phyloP scores from a whole-genome alignment of 2,888 invertebrate genomes.

The Scaptodrosophila latifasciaeformis region DNA sequence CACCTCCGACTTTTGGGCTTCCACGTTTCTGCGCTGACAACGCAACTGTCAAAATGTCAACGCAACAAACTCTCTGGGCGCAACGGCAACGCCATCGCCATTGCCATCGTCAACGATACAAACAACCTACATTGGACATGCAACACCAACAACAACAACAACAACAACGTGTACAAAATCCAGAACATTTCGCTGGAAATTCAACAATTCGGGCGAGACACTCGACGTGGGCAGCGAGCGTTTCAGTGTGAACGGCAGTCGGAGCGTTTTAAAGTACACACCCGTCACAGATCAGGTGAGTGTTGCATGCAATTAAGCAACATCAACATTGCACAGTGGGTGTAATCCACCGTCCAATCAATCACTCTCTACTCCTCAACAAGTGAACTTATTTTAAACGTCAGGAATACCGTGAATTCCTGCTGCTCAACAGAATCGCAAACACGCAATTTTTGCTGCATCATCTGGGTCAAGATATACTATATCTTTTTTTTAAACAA shows the following conservation, averaged over 20 bases:
- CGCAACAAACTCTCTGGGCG: slow-evolving; percentile 42
- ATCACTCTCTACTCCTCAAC: no score
- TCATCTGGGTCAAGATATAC: no score
- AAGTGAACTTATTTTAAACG: no score
- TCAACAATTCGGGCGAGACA: slow-evolving; percentile 94
- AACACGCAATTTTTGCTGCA: no score
- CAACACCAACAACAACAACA: slow-evolving; percentile 13
- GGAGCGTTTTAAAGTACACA: slow-evolving; percentile 81
- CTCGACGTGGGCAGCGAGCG: slow-evolving; percentile 87
- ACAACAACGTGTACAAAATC: background rate
- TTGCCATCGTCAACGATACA: slow-evolving; percentile 26
- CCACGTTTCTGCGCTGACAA: slow-evolving; percentile 1
- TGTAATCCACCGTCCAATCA: no score
- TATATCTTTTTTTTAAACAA: no score
- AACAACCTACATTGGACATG: slow-evolving; percentile 8
- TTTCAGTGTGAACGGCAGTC: slow-evolving; percentile 86
- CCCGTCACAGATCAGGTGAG: slow-evolving; percentile 78
- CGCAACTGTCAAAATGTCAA: slow-evolving; percentile 59
- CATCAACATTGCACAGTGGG: background rate
- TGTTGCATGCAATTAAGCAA: slow-evolving; percentile 8
- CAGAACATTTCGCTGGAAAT: slow-evolving; percentile 93
- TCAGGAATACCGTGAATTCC: no score
- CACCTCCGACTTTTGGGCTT: no score
- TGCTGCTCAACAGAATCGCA: no score
- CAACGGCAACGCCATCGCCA: no score